Conservation (phyloP, 92 coral and sea anemone genomes). For the Plumapathes pennacea region DNA sequence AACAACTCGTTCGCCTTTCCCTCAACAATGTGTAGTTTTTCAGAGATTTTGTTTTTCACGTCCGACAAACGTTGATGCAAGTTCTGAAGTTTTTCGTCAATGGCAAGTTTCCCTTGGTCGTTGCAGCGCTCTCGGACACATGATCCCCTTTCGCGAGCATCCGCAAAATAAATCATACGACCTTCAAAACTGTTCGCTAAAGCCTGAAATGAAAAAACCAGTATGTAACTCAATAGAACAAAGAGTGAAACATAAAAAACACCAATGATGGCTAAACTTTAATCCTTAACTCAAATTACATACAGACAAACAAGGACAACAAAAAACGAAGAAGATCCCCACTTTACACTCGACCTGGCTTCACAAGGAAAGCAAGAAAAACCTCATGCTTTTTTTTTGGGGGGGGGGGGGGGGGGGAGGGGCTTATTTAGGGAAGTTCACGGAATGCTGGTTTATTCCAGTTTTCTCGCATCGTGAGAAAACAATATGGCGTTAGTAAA, state of each 20-base stretch:
- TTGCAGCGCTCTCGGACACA: slow-evolving; percentile 76
- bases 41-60: slow-evolving; percentile 57
- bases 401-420: no score
- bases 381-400: no score
- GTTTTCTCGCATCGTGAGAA: no score
- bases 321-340: no score
- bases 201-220: slow-evolving; percentile 42
- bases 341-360: no score
- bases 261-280: not conserved
- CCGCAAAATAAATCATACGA: slow-evolving; percentile 57
- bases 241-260: not conserved
- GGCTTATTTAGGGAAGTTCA: no score
- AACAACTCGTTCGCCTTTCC: slow-evolving; percentile 69
- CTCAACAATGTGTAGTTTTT: slow-evolving; percentile 51
- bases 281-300: no score
- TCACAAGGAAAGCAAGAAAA: no score
- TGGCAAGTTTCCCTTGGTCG: slow-evolving; percentile 61
- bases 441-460: no score
- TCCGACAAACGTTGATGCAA: slow-evolving; percentile 73
- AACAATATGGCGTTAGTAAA: no score
- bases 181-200: slow-evolving; percentile 87
- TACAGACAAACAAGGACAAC: no score
- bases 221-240: not conserved
- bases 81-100: slow-evolving; percentile 60
- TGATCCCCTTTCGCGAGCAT: slow-evolving; percentile 57